These are phyloP conservation scores for Hirundichthys speculiger DNA, from an alignment of 2,113 vertebrate genomes.

Conservation along the genomic window DNA sequence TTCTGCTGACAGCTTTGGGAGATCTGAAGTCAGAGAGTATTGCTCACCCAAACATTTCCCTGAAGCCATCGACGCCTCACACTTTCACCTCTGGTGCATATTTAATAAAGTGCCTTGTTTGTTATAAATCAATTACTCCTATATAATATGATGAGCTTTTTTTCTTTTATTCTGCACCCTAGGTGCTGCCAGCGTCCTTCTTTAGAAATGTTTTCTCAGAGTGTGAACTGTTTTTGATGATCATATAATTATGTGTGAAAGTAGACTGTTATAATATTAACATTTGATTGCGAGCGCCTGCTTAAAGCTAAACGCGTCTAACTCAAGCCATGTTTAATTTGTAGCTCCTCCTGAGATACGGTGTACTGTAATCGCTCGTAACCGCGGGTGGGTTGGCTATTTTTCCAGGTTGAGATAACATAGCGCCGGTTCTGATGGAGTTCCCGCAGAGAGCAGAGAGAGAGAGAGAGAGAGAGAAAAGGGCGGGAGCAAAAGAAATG, in stretches of 20 bases:
- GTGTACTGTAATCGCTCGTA: conserved; percentile 67
- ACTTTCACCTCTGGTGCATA: neutral
- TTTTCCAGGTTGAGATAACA: conserved; percentile 67
- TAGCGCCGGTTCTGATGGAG: conserved; percentile 59
- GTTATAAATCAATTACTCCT: conserved; percentile 21
- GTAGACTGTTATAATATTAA: conserved; percentile 5
- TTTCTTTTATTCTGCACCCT: conserved; percentile 7
- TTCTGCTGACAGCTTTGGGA: neutral
- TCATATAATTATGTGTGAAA: neutral
- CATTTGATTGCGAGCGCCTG: conserved; percentile 19
- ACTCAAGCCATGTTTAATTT: conserved; percentile 61
- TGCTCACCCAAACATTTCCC: neutral
- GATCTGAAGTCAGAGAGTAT: conserved; percentile 8
- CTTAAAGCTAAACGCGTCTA: conserved; percentile 40
- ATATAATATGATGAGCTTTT: conserved; percentile 21
- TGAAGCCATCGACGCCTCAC: neutral
- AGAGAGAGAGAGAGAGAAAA: conserved; percentile 1
- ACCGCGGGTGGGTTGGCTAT: conserved; percentile 50
- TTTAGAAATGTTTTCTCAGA: neutral
- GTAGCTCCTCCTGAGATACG: conserved; percentile 59
- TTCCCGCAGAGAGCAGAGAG: conserved; percentile 46
- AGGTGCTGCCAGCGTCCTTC: conserved; percentile 3
- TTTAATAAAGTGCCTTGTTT: conserved; percentile 3
- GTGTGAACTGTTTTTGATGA: neutral
- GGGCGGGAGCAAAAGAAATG: neutral